Conservation (phyloP, 2,797 vertebrate species). For the Sparus aurata region DNA sequence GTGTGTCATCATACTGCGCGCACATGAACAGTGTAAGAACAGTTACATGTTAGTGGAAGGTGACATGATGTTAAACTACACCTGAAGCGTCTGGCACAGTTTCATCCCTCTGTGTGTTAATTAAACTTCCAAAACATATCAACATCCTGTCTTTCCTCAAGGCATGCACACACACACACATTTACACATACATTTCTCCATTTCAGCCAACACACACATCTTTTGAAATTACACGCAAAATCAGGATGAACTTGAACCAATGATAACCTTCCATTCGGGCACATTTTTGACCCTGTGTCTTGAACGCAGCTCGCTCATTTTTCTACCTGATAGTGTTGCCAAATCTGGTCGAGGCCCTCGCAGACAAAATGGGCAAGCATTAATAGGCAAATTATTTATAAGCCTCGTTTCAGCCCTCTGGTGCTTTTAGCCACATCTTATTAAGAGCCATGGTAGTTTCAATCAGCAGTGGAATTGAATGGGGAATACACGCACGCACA, state of each 20-base stretch:
- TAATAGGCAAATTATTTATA: slow-evolving; percentile 74
- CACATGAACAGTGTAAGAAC: slow-evolving; percentile 33
- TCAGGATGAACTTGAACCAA: slow-evolving; percentile 40
- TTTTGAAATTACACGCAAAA: slow-evolving; percentile 7
- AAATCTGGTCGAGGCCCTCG: slow-evolving; percentile 37
- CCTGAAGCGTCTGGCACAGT: slow-evolving; percentile 59
- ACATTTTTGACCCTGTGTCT: slow-evolving; percentile 48
- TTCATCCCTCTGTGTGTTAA: slow-evolving; percentile 59
- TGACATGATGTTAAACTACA: slow-evolving; percentile 64
- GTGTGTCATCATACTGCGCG: too few relatives aligned
- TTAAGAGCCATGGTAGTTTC: slow-evolving; percentile 65
- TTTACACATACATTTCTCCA: slow-evolving; percentile 24
- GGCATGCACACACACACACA: slow-evolving; percentile 15
- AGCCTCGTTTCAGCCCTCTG: slow-evolving; percentile 65
- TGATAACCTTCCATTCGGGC: slow-evolving; percentile 37
- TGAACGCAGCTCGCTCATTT: slow-evolving; percentile 45
- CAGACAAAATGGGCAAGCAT: slow-evolving; percentile 54
- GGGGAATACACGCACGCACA: slow-evolving; percentile 18
- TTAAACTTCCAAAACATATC: slow-evolving; percentile 68
- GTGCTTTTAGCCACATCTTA: slow-evolving; percentile 68
- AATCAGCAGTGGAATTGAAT: slow-evolving; percentile 62
- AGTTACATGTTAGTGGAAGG: slow-evolving; percentile 62
- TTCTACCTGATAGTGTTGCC: slow-evolving; percentile 44
- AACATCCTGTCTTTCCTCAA: slow-evolving; percentile 55
- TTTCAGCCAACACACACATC: slow-evolving; percentile 3